phyloP scores from a whole-genome alignment of 2,797 vertebrate species.

The Catamblyrhynchus diadema region DNA sequence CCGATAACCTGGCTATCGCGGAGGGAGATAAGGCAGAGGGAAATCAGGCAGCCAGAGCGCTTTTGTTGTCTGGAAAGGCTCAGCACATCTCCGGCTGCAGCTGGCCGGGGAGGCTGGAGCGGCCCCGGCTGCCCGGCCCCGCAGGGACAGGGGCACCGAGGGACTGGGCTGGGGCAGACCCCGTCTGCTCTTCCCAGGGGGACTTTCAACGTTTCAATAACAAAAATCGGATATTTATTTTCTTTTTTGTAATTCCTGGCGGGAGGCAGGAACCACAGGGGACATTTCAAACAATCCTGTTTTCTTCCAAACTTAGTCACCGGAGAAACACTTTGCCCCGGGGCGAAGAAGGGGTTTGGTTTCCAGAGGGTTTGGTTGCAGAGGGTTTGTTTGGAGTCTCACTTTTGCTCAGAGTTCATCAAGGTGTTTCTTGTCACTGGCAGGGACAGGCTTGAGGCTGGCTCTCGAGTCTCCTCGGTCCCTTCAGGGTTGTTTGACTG shows the following conservation, averaged over 20 bases:
- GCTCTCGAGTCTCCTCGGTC: not conserved
- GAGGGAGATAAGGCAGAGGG: not conserved
- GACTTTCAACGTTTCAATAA: not conserved
- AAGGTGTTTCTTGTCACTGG: not conserved
- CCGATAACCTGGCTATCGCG: not conserved
- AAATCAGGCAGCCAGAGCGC: not conserved
- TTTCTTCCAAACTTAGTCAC: not conserved
- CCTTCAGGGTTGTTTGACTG: not conserved
- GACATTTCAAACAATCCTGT: not conserved
- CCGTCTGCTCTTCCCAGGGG: not conserved
- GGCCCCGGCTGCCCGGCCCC: rapidly evolving
- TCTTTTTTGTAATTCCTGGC: not conserved
- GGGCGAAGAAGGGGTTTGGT: not conserved
- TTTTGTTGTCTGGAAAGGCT: conserved; percentile 14
- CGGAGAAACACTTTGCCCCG: not conserved
- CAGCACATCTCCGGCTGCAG: not conserved
- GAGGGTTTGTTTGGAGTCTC: not conserved
- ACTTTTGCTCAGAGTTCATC: not conserved
- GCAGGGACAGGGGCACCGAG: not conserved
- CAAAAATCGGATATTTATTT: not conserved
- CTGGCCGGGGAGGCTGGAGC: not conserved
- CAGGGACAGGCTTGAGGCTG: not conserved
- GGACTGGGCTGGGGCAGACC: not conserved
- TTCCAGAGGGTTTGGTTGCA: not conserved
- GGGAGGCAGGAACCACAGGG: not conserved